These are phyloP conservation scores for Cyclopterus lumpus DNA, from an alignment of 2,797 vertebrate genomes.

Conservation along the genomic window DNA sequence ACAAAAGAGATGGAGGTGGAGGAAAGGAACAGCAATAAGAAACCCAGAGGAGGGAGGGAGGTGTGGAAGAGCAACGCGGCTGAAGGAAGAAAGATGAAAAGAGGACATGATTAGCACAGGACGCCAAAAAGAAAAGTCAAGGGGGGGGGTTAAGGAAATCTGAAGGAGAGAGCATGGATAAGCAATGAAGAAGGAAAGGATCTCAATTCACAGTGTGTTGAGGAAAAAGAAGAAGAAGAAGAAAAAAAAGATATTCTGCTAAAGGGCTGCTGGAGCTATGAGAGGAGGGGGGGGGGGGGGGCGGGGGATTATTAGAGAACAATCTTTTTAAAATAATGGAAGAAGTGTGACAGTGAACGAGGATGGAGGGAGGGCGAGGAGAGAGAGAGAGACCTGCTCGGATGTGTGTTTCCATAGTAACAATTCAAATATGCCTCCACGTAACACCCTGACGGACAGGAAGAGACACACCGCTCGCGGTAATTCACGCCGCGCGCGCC, in stretches of 20 bases:
- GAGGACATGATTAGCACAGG: constrained; percentile 65
- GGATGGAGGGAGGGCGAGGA: constrained; percentile 41
- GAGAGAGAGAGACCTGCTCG: constrained; percentile 56
- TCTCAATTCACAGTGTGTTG: constrained; percentile 18
- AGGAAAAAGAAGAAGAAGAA: neutral
- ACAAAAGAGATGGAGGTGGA: constrained; percentile 81
- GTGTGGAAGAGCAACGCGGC: constrained; percentile 47
- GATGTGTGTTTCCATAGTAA: constrained; percentile 86
- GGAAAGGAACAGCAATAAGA: constrained; percentile 76
- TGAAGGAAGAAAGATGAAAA: constrained; percentile 65
- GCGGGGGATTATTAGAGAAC: constrained; percentile 37
- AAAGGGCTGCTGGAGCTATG: constrained; percentile 38
- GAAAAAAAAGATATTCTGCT: constrained; percentile 19
- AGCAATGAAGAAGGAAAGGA: constrained; percentile 15
- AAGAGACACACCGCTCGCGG: constrained; percentile 60
- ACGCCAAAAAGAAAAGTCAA: constrained; percentile 51
- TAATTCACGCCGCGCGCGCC: constrained; percentile 38
- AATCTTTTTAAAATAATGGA: constrained; percentile 43
- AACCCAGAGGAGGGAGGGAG: constrained; percentile 60
- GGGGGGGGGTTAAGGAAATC: constrained; percentile 51
- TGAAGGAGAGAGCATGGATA: constrained; percentile 15
- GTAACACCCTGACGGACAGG: constrained; percentile 70
- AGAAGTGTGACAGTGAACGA: constrained; percentile 59
- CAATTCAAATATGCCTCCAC: constrained; percentile 83
- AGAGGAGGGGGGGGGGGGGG: constrained; percentile 18